Evolutionary conservation across 2,113 vertebrate genomes (phyloP).

Genomic region (Gopherus flavomarginatus): DNA sequence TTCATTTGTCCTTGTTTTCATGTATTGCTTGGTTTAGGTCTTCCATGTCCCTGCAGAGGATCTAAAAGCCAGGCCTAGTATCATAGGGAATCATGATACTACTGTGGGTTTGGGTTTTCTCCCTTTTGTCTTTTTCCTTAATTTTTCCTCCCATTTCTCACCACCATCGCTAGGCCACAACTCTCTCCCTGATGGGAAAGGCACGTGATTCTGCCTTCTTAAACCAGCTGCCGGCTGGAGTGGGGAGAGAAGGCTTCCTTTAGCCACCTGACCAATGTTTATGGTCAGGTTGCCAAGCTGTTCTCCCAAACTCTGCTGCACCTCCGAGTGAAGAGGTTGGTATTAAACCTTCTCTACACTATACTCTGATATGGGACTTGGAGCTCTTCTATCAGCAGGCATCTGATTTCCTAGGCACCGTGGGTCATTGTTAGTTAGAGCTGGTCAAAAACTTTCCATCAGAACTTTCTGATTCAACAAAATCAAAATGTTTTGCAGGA

Average conservation of each 20-base stretch:
- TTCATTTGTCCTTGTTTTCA: not conserved
- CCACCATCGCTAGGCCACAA: not conserved
- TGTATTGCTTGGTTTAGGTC: not conserved
- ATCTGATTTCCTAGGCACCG: not conserved
- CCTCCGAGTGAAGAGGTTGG: not conserved
- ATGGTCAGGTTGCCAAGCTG: not conserved
- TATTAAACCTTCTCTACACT: not conserved
- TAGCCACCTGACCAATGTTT: not conserved
- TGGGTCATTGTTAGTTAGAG: not conserved
- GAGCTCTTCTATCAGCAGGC: conserved; percentile 6
- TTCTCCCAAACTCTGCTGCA: not conserved
- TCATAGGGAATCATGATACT: not conserved
- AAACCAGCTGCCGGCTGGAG: not conserved
- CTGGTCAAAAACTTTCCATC: not conserved
- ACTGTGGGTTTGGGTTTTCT: not conserved
- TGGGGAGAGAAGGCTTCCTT: not conserved
- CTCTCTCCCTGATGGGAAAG: not conserved
- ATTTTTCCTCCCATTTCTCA: not conserved
- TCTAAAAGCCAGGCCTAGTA: not conserved
- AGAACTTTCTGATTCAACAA: not conserved
- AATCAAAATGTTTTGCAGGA: not conserved
- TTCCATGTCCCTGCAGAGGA: not conserved
- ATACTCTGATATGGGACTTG: not conserved
- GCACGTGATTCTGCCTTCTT: not conserved
- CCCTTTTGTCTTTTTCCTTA: not conserved